Base-by-base conservation (phyloP, 2,888 invertebrate genomes). In the Plebejus argus region DNA sequence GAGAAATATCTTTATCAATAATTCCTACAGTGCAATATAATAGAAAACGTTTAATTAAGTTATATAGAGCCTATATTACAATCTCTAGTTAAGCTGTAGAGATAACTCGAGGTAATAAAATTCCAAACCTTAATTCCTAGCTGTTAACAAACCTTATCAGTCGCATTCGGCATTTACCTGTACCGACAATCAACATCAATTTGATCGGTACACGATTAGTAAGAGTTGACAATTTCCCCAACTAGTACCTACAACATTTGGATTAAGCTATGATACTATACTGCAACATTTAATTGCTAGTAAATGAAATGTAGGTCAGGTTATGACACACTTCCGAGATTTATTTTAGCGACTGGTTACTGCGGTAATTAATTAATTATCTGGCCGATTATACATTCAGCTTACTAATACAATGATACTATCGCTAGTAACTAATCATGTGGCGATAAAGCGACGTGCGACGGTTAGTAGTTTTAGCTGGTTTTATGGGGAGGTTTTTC, bases 151-250 rank as follows among this genome's bases (percentile, higher is more conserved):
- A 33, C 23, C 49, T 49, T 76, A 76, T 76, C 76, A 53, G n/a
- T 39, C 66, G 61, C 66, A 76, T 66, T 76, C 80, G 82, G 81
- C 28, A 66, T 66, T 66, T 66, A 15, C 45, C 74, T 18, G 49
- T 74, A 33, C 49, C 53, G 39, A 72, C 72, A 49, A 53, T 28
- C 49, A 53, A 74, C 53, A 74, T 49, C 74, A 74, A 74, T 53
- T 74, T 74, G 74, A 74, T 53, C 74, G 15, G 74, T 74, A 74
- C 74, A 74, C 74, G 74, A 74, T 74, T 74, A 53, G 39, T 45
- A 72, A 72, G 23, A 78, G 82, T 82, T 80, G 77, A 76, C 77
- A 74, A 78, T 78, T 77, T 77, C 77, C 70, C 74, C 56, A 49
- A 66, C 61, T 66, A n/a, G 53, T 45, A n/a, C 28, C 70, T 12